phyloP scores from a whole-genome alignment of 2,113 vertebrate genomes.

The Sinosuthora webbiana region DNA sequence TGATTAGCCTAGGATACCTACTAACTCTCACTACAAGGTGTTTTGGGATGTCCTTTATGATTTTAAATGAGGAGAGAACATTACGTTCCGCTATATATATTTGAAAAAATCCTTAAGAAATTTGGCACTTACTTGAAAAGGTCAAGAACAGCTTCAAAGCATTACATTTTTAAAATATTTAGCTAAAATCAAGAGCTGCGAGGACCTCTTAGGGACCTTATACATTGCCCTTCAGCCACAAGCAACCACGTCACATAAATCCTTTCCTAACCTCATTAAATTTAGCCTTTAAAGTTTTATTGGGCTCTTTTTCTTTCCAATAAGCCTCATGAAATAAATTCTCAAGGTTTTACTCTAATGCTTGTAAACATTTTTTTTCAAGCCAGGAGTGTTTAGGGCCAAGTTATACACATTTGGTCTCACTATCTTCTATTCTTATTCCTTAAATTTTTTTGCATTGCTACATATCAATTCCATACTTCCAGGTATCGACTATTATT shows the following conservation, averaged over 20 bases:
- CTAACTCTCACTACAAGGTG: not conserved
- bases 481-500: not conserved
- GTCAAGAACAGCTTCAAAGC: not conserved
- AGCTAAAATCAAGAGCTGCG: not conserved
- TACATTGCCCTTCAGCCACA: not conserved
- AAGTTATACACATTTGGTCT: not conserved
- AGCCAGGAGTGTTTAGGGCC: not conserved
- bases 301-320: not conserved
- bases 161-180: not conserved
- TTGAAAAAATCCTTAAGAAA: not conserved
- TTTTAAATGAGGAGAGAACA: not conserved
- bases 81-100: not conserved
- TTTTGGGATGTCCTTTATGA: not conserved
- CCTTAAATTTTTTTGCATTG: not conserved
- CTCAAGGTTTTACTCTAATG: not conserved
- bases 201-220: not conserved
- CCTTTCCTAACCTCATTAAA: not conserved
- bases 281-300: not conserved
- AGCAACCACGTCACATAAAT: not conserved
- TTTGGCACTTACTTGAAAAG: not conserved
- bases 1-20: not conserved
- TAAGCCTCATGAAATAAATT: not conserved
- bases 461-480: not conserved
- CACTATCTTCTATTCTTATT: not conserved
- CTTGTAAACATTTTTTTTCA: not conserved